Conservation (phyloP, 64 coral and sea anemone genomes). For the Trachythela sp. region DNA sequence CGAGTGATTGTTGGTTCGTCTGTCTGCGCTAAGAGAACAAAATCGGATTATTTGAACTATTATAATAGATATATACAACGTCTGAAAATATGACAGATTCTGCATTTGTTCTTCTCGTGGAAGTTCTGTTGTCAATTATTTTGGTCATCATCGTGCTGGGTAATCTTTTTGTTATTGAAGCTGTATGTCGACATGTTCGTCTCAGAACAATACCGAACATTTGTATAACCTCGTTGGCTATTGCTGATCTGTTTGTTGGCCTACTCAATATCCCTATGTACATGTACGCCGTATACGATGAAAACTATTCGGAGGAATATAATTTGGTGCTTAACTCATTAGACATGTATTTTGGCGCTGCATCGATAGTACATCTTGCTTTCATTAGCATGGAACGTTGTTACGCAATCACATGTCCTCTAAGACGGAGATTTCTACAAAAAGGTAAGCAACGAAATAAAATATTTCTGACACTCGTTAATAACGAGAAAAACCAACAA, state of each 20-base stretch:
- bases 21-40: too few relatives aligned
- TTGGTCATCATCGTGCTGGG: neutral
- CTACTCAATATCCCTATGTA: neutral
- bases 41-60: too few relatives aligned
- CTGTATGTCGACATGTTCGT: neutral
- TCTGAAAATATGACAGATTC: neutral
- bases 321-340: neutral
- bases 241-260: slow-evolving; percentile 12
- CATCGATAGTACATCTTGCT: neutral
- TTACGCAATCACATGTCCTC: neutral
- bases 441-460: neutral
- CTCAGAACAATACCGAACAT: neutral
- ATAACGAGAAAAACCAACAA: neutral
- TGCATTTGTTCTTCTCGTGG: neutral
- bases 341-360: neutral
- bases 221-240: neutral
- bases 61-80: neutral
- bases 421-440: slow-evolving; percentile 3
- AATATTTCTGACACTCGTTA: neutral
- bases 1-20: too few relatives aligned
- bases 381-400: slow-evolving; percentile 2
- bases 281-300: neutral
- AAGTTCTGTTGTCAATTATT: neutral
- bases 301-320: neutral
- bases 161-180: slow-evolving; percentile 7